Conservation (phyloP, 2,888 invertebrate species). For the Plusia festucae region DNA sequence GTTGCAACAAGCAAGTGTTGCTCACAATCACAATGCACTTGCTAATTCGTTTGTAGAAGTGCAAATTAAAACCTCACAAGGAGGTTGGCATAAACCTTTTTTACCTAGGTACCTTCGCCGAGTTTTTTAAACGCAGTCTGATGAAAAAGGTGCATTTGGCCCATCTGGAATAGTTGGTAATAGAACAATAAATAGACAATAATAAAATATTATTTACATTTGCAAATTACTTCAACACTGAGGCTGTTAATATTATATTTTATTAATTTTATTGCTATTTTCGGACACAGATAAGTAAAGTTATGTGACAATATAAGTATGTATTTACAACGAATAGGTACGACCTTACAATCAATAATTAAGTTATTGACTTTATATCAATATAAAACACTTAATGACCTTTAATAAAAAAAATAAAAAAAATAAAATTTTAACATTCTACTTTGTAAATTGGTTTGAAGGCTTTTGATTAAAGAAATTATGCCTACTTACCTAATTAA, state of each 20-base stretch:
- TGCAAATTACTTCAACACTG: too few relatives aligned
- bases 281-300: background rate
- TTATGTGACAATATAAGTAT: background rate
- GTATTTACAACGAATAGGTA: background rate
- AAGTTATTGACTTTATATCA: constrained; percentile 24
- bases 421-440: constrained; percentile 44
- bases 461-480: constrained; percentile 54
- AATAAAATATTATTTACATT: background rate
- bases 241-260: too few relatives aligned
- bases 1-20: constrained; percentile 12
- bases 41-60: constrained; percentile 3
- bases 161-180: background rate
- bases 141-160: background rate
- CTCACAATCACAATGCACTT: background rate
- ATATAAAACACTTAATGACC: constrained; percentile 34
- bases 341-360: constrained; percentile 7
- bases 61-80: background rate
- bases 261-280: constrained; percentile 1
- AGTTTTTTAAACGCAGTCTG: background rate
- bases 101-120: background rate
- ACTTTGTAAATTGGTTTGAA: constrained; percentile 41
- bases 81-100: background rate
- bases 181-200: background rate
- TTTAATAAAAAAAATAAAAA: too few relatives aligned
- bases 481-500: constrained; percentile 7